These are phyloP conservation scores for Dicrurus megarhynchus DNA, from an alignment of 2,113 vertebrate species.

Conservation along the genomic window DNA sequence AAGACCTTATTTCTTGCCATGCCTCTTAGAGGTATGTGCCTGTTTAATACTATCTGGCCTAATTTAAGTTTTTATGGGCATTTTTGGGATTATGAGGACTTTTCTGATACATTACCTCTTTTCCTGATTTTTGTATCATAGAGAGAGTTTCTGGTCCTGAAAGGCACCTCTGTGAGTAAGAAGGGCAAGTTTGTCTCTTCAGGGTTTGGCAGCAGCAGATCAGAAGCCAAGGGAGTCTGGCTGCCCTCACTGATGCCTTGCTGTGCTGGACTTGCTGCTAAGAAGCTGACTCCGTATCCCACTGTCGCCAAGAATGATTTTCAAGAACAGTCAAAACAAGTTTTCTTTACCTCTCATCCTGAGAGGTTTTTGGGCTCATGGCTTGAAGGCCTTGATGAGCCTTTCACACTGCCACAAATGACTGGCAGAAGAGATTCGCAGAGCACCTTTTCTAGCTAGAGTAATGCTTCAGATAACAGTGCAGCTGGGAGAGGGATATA, in stretches of 20 bases:
- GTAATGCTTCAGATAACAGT: neutral
- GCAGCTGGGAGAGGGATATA: neutral
- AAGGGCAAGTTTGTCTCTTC: neutral
- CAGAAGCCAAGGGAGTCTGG: neutral
- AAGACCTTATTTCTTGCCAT: neutral
- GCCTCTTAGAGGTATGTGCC: neutral
- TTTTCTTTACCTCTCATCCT: neutral
- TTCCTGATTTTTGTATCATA: neutral
- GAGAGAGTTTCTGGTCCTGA: neutral
- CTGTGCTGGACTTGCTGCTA: neutral
- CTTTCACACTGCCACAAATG: neutral
- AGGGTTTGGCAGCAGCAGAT: neutral
- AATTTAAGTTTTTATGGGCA: neutral
- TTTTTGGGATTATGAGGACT: neutral
- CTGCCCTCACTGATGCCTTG: neutral
- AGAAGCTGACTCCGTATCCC: neutral
- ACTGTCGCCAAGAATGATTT: neutral
- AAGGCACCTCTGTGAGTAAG: neutral
- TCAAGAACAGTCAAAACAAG: conserved; percentile 26
- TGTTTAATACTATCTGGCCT: neutral
- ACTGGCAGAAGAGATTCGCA: neutral
- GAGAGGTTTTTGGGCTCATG: neutral
- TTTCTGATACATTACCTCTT: neutral
- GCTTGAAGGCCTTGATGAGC: neutral
- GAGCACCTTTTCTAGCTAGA: neutral